A percentile compares a stretch with the other conserved stretches of the same genome.
phyloP scores from a whole-genome alignment of 1,140 invertebrate species.

The Mylabris phalerata region DNA sequence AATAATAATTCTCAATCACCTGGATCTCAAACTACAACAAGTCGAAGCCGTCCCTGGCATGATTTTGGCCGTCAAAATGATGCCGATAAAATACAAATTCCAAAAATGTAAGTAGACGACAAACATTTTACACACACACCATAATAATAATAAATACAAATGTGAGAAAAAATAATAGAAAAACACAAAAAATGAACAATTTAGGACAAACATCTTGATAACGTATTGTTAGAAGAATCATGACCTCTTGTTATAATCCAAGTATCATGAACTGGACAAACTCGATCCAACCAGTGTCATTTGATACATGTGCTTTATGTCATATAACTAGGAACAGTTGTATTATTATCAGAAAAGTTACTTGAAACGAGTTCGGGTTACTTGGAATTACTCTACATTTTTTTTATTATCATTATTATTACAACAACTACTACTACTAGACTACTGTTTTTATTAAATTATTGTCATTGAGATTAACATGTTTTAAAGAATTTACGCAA shows the following conservation, averaged over 20 bases:
- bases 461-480: neutral
- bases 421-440: neutral
- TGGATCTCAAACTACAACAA: slow-evolving; percentile 53
- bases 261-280: slow-evolving; percentile 33
- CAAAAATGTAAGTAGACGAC: slow-evolving; percentile 82
- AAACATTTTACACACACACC: neutral
- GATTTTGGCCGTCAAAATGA: slow-evolving; percentile 89
- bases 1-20: slow-evolving; percentile 56
- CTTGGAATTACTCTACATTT: slow-evolving; percentile 8
- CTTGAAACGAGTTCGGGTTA: slow-evolving; percentile 27
- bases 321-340: slow-evolving; percentile 21
- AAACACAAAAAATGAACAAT: too few relatives aligned
- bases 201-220: too few relatives aligned
- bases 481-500: slow-evolving; percentile 1
- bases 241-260: slow-evolving; percentile 28
- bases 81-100: slow-evolving; percentile 93
- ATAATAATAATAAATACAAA: too few relatives aligned
- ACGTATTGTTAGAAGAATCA: neutral
- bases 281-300: slow-evolving; percentile 28
- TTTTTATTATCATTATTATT: neutral
- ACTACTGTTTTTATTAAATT: neutral
- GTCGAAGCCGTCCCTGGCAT: slow-evolving; percentile 72
- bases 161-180: too few relatives aligned
- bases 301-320: slow-evolving; percentile 30
- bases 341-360: slow-evolving; percentile 21